Evolutionary conservation across 2,113 vertebrate genomes (phyloP).

Genomic region (Amphiprion percula): DNA sequence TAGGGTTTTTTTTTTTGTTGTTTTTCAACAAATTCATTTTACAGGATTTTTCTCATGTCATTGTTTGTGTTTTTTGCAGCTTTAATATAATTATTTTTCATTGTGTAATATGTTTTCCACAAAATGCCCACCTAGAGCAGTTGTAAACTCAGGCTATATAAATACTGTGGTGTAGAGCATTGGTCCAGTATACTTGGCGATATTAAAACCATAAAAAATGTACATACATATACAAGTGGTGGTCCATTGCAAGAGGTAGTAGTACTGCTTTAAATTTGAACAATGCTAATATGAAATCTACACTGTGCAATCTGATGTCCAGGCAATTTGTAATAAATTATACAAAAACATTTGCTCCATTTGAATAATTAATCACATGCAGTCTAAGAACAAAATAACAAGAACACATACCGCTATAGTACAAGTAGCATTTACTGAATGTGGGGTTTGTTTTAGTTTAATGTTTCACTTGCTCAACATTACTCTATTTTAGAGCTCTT

Average conservation of each 20-base stretch:
- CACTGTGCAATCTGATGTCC: background rate
- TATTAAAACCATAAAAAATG: background rate
- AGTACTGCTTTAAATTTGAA: constrained; percentile 1
- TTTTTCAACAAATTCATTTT: background rate
- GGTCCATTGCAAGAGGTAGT: background rate
- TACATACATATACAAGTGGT: background rate
- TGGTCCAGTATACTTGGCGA: no score
- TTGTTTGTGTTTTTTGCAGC: background rate
- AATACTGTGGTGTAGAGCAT: no score
- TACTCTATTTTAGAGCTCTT: constrained; percentile 8
- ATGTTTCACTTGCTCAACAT: constrained; percentile 24
- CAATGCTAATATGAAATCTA: background rate
- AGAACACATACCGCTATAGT: background rate
- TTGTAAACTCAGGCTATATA: no score
- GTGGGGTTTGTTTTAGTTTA: constrained; percentile 1
- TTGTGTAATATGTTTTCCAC: background rate
- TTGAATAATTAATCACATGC: no score
- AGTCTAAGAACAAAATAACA: background rate
- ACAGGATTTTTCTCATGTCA: background rate
- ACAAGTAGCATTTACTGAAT: background rate
- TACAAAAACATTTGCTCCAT: background rate
- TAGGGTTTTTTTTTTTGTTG: background rate
- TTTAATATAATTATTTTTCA: background rate
- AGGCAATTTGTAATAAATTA: background rate
- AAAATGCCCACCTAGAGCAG: no score